Percentiles rank a stretch among this genome's conserved stretches.
phyloP scores from a whole-genome alignment of 2,113 vertebrate genomes.

The Girardinichthys multiradiatus region DNA sequence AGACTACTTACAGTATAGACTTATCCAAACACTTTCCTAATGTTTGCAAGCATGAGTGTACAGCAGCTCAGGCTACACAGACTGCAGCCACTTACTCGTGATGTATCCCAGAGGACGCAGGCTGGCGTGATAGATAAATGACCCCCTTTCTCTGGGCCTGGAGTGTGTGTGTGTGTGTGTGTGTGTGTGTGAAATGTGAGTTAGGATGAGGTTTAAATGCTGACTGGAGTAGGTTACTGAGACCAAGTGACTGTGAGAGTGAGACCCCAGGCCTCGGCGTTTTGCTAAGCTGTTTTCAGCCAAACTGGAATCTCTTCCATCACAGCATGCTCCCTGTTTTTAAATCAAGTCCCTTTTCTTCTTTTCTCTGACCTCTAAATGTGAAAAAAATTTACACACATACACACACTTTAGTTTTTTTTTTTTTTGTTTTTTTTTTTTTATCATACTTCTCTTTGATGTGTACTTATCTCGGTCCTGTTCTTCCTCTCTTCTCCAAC shows the following conservation, averaged over 20 bases:
- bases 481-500: slow-evolving; percentile 35
- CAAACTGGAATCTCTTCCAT: slow-evolving; percentile 57
- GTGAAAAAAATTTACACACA: slow-evolving; percentile 14
- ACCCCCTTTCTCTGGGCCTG: slow-evolving; percentile 36
- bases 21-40: slow-evolving; percentile 2
- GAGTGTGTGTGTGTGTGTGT: slow-evolving; percentile 21
- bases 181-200: slow-evolving; percentile 22
- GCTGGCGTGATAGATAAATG: slow-evolving; percentile 68
- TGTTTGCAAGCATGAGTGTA: slow-evolving; percentile 18
- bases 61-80: slow-evolving; percentile 14
- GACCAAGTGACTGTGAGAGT: slow-evolving; percentile 48
- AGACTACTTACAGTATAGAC: not conserved
- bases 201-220: slow-evolving; percentile 54
- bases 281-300: slow-evolving; percentile 68
- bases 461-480: slow-evolving; percentile 41
- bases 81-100: slow-evolving; percentile 21
- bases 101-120: slow-evolving; percentile 50
- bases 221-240: slow-evolving; percentile 68
- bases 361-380: slow-evolving; percentile 8
- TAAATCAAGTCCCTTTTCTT: slow-evolving; percentile 7
- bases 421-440: slow-evolving; percentile 2
- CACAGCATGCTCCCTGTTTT: slow-evolving; percentile 32
- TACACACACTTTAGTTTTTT: slow-evolving; percentile 14
- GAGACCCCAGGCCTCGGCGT: slow-evolving; percentile 43
- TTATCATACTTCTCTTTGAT: slow-evolving; percentile 50